Percentiles rank a stretch among this genome's conserved stretches.
These are phyloP conservation scores for Meganola albula DNA, from an alignment of 2,888 invertebrate species.

Conservation along the genomic window DNA sequence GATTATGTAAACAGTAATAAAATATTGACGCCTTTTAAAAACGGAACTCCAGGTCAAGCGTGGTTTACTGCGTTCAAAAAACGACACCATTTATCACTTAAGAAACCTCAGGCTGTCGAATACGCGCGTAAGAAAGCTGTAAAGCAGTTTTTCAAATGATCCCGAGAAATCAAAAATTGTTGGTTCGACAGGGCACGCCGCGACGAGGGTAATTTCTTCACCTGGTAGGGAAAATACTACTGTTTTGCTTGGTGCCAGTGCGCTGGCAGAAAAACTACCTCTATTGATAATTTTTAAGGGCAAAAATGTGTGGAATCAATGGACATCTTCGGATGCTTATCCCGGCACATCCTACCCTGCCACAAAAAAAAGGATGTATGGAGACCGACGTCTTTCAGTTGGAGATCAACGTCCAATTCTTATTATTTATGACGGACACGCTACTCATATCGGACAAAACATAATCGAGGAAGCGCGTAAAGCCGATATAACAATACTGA, in stretches of 20 bases:
- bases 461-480: constrained; percentile 9
- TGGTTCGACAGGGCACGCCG: background rate
- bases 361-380: constrained; percentile 12
- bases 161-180: background rate
- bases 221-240: constrained; percentile 4
- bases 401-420: constrained; percentile 19
- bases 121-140: constrained; percentile 4
- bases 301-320: constrained; percentile 11
- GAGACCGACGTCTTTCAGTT: constrained; percentile 27
- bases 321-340: constrained; percentile 9
- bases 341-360: constrained; percentile 5
- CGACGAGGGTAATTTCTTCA: background rate
- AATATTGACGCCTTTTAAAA: constrained; percentile 4
- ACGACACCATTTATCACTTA: constrained; percentile 4
- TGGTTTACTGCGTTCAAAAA: constrained; percentile 6
- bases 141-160: constrained; percentile 3
- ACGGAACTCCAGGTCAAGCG: constrained; percentile 5
- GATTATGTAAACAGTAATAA: constrained; percentile 2
- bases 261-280: constrained; percentile 8
- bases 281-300: constrained; percentile 13
- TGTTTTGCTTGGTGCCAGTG: constrained; percentile 6
- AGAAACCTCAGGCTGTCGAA: constrained; percentile 8
- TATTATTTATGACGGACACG: constrained; percentile 25
- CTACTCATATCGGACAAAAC: constrained; percentile 21
- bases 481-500: background rate